phyloP scores from a whole-genome alignment of 2,797 vertebrate genomes.

The Cyprinella venusta region DNA sequence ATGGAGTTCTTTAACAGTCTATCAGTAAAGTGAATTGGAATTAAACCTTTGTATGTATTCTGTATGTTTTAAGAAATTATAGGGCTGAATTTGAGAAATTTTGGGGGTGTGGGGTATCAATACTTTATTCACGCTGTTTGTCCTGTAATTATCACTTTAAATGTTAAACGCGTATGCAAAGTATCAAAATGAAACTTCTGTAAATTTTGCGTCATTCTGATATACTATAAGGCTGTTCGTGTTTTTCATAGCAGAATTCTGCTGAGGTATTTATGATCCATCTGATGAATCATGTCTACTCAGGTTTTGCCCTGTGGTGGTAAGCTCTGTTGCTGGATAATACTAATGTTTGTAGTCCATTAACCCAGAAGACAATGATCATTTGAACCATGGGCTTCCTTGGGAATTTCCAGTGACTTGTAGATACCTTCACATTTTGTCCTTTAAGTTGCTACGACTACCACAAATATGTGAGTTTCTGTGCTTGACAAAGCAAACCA shows the following conservation, averaged over 20 bases:
- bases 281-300: constrained; percentile 18
- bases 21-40: background rate
- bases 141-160: background rate
- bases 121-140: background rate
- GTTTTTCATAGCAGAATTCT: background rate
- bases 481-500: background rate
- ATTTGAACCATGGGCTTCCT: background rate
- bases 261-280: background rate
- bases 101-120: background rate
- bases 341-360: background rate
- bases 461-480: background rate
- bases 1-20: background rate
- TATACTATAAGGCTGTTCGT: background rate
- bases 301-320: background rate
- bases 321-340: background rate
- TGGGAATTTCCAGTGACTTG: constrained; percentile 6
- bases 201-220: background rate
- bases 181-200: background rate
- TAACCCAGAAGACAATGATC: background rate
- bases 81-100: background rate
- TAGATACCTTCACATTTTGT: background rate
- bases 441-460: background rate
- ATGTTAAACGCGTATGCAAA: background rate
- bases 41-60: background rate
- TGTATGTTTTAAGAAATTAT: background rate